Evolutionary conservation across 2,888 invertebrate genomes (phyloP).

Genomic region (Brenthis hecate): DNA sequence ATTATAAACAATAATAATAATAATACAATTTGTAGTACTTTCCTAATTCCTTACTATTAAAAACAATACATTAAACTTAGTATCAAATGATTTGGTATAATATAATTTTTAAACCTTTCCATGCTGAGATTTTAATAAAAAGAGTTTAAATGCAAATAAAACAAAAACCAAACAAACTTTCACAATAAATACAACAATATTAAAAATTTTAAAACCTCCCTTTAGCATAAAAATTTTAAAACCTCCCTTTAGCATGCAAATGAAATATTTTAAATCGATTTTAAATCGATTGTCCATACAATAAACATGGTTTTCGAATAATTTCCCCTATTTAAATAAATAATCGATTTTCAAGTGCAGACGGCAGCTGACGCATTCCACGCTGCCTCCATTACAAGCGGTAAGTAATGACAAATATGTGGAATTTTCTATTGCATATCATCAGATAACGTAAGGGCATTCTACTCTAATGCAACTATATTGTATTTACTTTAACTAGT

Average conservation of each 20-base stretch:
- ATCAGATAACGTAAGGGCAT: constrained; percentile 14
- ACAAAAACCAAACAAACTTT: neutral
- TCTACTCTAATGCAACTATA: constrained; percentile 2
- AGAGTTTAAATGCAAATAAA: too few relatives aligned
- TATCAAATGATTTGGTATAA: too few relatives aligned
- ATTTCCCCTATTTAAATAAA: constrained; percentile 19
- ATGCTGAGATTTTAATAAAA: too few relatives aligned
- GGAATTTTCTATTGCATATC: constrained; percentile 24
- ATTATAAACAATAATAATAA: too few relatives aligned
- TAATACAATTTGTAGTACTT: too few relatives aligned
- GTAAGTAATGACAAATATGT: constrained; percentile 30
- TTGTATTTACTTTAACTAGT: constrained; percentile 3
- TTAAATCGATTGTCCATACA: neutral
- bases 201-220: neutral
- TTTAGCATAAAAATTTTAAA: neutral
- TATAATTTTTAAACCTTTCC: too few relatives aligned
- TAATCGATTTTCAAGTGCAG: constrained; percentile 27
- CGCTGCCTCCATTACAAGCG: constrained; percentile 10
- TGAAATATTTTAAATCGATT: neutral
- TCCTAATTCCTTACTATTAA: too few relatives aligned
- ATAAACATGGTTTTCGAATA: constrained; percentile 10
- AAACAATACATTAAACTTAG: too few relatives aligned
- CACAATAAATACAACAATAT: neutral
- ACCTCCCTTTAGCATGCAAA: neutral
- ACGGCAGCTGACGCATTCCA: constrained; percentile 24